Percentiles rank a stretch among this genome's conserved stretches.
Conservation (phyloP, 2,888 invertebrate species). For the Odontocerum albicorne region DNA sequence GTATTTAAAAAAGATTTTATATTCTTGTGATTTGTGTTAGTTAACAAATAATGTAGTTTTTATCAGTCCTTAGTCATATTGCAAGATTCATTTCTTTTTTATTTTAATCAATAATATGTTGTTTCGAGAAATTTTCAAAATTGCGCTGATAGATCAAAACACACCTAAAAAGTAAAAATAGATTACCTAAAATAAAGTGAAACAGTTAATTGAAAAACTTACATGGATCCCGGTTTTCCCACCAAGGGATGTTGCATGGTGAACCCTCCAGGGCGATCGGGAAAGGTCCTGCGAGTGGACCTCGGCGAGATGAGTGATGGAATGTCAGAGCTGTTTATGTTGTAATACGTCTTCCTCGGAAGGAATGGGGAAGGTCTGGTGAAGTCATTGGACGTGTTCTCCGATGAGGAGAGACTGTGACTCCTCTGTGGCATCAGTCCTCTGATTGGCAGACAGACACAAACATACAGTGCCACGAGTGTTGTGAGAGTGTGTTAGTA, state of each 20-base stretch:
- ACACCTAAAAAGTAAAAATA: background rate
- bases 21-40: too few relatives aligned
- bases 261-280: conserved; percentile 32
- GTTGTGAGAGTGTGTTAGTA: background rate
- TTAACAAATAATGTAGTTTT: too few relatives aligned
- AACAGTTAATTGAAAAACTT: conserved; percentile 22
- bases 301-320: conserved; percentile 34
- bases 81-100: too few relatives aligned
- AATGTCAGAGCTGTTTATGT: conserved; percentile 28
- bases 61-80: too few relatives aligned
- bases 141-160: too few relatives aligned
- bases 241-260: conserved; percentile 35
- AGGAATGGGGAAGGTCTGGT: conserved; percentile 35
- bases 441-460: conserved; percentile 21
- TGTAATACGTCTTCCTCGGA: conserved; percentile 34
- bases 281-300: conserved; percentile 30
- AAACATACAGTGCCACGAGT: background rate
- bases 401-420: conserved; percentile 25
- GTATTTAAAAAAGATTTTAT: too few relatives aligned
- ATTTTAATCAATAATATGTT: too few relatives aligned
- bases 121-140: too few relatives aligned
- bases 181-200: background rate
- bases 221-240: conserved; percentile 37
- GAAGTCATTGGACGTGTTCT: conserved; percentile 26
- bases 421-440: conserved; percentile 35